Evolutionary conservation across 1,140 invertebrate species (phyloP).

Genomic region (Caenorhabditis brenneri): DNA sequence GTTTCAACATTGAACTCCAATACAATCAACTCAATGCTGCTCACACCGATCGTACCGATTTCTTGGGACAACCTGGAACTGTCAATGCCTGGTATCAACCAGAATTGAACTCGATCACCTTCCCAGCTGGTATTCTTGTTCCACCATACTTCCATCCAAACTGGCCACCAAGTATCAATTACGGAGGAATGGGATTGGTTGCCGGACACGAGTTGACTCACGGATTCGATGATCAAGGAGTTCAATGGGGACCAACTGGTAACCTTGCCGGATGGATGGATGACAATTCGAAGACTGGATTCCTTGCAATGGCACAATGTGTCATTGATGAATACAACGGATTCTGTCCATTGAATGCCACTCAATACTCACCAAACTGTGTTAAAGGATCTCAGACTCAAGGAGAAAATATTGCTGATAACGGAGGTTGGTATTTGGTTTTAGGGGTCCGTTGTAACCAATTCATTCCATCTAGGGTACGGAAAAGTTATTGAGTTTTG

Average conservation of each 20-base stretch:
- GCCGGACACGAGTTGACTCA: constrained; percentile 74
- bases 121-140: constrained; percentile 57
- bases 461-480: neutral
- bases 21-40: constrained; percentile 52
- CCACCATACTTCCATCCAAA: constrained; percentile 48
- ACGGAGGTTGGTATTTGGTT: constrained; percentile 77
- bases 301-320: constrained; percentile 85
- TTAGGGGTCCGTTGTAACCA: neutral
- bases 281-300: constrained; percentile 74
- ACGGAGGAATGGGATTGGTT: constrained; percentile 73
- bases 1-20: constrained; percentile 47
- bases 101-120: constrained; percentile 57
- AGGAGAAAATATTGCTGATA: constrained; percentile 93
- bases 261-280: constrained; percentile 49
- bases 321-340: constrained; percentile 91
- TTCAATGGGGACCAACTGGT: constrained; percentile 60
- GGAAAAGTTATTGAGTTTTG: constrained; percentile 4
- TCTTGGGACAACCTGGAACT: constrained; percentile 55
- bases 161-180: constrained; percentile 54
- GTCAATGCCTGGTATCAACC: constrained; percentile 61
- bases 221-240: constrained; percentile 61
- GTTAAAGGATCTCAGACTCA: constrained; percentile 84
- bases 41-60: constrained; percentile 47
- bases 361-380: constrained; percentile 50
- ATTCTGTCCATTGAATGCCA: constrained; percentile 77